phyloP scores from a whole-genome alignment of 1,140 invertebrate species.

The Scaptomyza graminum region DNA sequence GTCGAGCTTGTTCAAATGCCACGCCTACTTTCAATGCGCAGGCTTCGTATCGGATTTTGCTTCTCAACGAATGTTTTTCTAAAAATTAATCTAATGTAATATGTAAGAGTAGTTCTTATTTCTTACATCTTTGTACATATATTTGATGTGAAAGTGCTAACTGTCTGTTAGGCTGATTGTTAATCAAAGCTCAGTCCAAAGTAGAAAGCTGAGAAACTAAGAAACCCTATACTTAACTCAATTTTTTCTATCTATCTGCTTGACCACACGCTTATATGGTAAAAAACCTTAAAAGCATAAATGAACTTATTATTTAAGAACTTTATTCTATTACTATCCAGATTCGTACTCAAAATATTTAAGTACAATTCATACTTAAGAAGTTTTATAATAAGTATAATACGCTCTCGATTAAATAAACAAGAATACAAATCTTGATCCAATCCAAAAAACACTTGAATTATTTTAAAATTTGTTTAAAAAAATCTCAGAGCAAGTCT shows the following conservation, averaged over 20 bases:
- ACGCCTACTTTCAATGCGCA: slow-evolving; percentile 63
- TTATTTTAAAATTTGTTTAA: no score
- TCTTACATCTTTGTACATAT: neutral
- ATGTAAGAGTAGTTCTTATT: neutral
- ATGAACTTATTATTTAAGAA: no score
- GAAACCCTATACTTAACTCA: neutral
- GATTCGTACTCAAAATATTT: no score
- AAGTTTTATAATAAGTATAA: no score
- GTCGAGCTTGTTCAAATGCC: slow-evolving; percentile 4
- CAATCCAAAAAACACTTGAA: no score
- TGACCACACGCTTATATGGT: no score
- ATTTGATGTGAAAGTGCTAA: neutral
- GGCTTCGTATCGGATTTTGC: slow-evolving; percentile 32
- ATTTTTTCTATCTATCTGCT: neutral
- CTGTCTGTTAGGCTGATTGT: neutral
- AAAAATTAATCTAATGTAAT: neutral
- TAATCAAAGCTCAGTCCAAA: neutral
- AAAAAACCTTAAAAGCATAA: neutral
- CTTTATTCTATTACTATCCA: no score
- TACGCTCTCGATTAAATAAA: no score
- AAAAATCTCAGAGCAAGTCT: no score
- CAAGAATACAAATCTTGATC: no score
- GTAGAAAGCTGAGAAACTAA: neutral
- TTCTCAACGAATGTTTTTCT: slow-evolving; percentile 1
- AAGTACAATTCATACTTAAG: no score